These are phyloP conservation scores for Arctocebus calabarensis DNA, from an alignment of 2,797 vertebrate species.

Conservation along the genomic window DNA sequence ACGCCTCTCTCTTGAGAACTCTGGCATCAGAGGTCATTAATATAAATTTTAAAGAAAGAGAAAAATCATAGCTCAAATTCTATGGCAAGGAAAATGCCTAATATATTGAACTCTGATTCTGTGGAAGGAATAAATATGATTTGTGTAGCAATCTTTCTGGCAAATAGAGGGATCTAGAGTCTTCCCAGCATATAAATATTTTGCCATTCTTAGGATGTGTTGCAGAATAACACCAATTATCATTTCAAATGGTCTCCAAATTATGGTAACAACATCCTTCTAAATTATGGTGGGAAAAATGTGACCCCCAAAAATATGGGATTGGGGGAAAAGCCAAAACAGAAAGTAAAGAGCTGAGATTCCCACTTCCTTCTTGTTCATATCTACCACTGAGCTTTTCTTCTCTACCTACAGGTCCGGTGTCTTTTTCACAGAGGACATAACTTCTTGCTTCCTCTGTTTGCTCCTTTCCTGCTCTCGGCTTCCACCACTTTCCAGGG, in stretches of 20 bases:
- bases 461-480: neutral
- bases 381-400: neutral
- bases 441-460: neutral
- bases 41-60: conserved; percentile 68
- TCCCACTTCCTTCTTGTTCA: neutral
- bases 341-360: neutral
- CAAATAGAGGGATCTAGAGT: neutral
- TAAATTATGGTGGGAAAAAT: conserved; percentile 55
- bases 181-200: conserved; percentile 59
- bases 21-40: conserved; percentile 51
- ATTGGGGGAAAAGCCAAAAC: conserved; percentile 10
- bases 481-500: neutral
- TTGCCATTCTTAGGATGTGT: conserved; percentile 49
- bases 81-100: conserved; percentile 63
- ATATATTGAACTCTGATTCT: conserved; percentile 55
- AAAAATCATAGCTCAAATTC: conserved; percentile 27
- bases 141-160: conserved; percentile 58
- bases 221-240: conserved; percentile 67
- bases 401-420: neutral
- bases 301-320: neutral
- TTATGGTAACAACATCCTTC: neutral
- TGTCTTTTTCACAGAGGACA: neutral
- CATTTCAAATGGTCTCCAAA: conserved; percentile 70
- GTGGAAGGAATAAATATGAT: conserved; percentile 45
- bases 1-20: neutral